Evolutionary conservation across 2,113 vertebrate genomes (phyloP).

Genomic region (Cebidichthys violaceus): DNA sequence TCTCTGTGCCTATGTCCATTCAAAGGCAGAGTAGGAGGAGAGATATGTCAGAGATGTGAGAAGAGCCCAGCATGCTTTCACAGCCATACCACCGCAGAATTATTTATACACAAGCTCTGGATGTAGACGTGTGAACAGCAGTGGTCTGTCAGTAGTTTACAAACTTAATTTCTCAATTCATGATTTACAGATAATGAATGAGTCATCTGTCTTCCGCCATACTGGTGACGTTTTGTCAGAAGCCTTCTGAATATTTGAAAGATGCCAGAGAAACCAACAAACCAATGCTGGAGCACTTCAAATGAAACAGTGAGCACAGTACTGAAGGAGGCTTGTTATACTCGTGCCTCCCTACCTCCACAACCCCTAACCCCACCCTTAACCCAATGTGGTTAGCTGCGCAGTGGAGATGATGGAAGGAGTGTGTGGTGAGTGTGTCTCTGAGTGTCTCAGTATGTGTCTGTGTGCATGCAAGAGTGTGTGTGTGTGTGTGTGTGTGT

Average conservation of each 20-base stretch:
- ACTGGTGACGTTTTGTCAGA: conserved; percentile 44
- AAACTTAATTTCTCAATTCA: conserved; percentile 33
- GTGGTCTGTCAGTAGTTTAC: conserved; percentile 44
- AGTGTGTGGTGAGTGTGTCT: conserved; percentile 57
- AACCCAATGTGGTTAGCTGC: conserved; percentile 76
- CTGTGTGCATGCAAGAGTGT: conserved; percentile 16
- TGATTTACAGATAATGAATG: conserved; percentile 49
- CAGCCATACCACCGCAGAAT: conserved; percentile 10
- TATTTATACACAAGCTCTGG: conserved; percentile 31
- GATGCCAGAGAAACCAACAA: conserved; percentile 52
- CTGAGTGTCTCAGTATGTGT: conserved; percentile 40
- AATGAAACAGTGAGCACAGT: conserved; percentile 64
- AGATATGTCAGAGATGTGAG: conserved; percentile 62
- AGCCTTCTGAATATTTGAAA: conserved; percentile 55
- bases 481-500: conserved; percentile 35
- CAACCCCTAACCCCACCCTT: conserved; percentile 72
- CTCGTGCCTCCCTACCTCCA: conserved; percentile 60
- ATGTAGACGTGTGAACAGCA: conserved; percentile 35
- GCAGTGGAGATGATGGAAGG: conserved; percentile 67
- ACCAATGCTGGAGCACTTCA: conserved; percentile 51
- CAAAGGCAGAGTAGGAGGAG: conserved; percentile 45
- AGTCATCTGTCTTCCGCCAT: conserved; percentile 23
- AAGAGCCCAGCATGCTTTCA: conserved; percentile 30
- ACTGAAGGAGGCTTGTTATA: conserved; percentile 71
- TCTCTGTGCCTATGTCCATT: conserved; percentile 57